Base-by-base conservation (phyloP, 2,888 invertebrate species). In the Ecdyonurus torrentis region DNA sequence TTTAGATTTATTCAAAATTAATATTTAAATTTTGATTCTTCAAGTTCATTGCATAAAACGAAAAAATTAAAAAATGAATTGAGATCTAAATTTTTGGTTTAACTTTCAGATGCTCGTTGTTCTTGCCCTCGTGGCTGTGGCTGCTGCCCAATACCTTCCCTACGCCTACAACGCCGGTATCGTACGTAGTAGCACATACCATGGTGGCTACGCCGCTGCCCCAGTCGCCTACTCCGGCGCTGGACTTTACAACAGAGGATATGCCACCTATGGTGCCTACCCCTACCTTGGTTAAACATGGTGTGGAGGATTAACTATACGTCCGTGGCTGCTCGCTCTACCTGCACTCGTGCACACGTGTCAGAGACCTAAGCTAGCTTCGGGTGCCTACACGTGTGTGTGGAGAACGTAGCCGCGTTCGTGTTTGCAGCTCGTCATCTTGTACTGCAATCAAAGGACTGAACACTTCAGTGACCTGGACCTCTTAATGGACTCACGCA, bases 61-160 rank as follows among this genome's bases (percentile, higher is more conserved):
- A n/a, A n/a, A n/a, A n/a, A 50, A 50, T 50, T 50, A 10, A 10
- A 10, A 10, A 50, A 7, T 18, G 18, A 50, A 50, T 50, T 7
- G 10, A 10, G 7, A 10, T 50, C 50, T 7, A 50, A 7, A 50
- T 10, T 50, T 50, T 50, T 50, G 18, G 10, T 50, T 10, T 10
- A 7, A 50, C 50, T 50, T 50, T 55, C 22, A 55, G 55, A 20
- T 55, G 15, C 5, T 55, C n/a, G 15, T 55, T n/a, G 55, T 55
- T 5, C 55, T 55, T 20, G 55, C 55, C 55, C 55, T 55, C 22
- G 55, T 55, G 55, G 55, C 55, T n/a, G 55, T 55, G 55, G 55
- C 55, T 55, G 55, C 55, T 55, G 55, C 55, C 55, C 55, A 55
- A n/a, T 55, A 55, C 55, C 37, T 37, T 5, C 37, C 37, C 37